These are phyloP conservation scores for Mirza zaza DNA, from an alignment of 2,113 vertebrate species.

Conservation along the genomic window DNA sequence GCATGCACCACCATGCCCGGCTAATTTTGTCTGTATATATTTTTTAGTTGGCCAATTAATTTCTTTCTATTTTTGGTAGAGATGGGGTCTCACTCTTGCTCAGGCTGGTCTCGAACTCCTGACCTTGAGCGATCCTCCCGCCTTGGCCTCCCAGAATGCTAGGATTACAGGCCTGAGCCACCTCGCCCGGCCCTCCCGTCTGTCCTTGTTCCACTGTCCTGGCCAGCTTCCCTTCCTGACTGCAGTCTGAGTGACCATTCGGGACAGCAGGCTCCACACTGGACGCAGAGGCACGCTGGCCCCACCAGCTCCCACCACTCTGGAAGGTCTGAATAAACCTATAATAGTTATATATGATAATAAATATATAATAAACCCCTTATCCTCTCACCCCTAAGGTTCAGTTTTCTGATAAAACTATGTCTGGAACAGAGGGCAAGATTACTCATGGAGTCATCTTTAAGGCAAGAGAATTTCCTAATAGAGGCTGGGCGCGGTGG, in stretches of 20 bases:
- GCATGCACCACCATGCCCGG: no score
- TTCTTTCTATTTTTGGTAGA: no score
- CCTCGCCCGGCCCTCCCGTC: no score
- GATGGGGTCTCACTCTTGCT: no score
- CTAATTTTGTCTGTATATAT: no score
- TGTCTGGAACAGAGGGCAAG: neutral
- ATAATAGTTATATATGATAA: no score
- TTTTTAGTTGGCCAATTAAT: no score
- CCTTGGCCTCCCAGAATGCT: no score
- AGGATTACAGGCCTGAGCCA: no score
- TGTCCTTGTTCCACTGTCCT: neutral
- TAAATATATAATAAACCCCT: neutral
- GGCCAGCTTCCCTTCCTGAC: neutral
- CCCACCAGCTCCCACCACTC: neutral
- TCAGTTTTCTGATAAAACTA: neutral
- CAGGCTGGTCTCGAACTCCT: no score
- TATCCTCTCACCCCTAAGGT: neutral
- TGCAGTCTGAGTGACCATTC: neutral
- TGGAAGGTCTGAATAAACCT: neutral
- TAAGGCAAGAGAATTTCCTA: neutral
- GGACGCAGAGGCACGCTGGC: neutral
- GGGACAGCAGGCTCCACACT: neutral
- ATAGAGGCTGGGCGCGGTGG: no score
- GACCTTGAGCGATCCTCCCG: no score
- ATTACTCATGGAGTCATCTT: neutral